Evolutionary conservation across 1,140 invertebrate species (phyloP).

Genomic region (Brachystomella parvula): DNA sequence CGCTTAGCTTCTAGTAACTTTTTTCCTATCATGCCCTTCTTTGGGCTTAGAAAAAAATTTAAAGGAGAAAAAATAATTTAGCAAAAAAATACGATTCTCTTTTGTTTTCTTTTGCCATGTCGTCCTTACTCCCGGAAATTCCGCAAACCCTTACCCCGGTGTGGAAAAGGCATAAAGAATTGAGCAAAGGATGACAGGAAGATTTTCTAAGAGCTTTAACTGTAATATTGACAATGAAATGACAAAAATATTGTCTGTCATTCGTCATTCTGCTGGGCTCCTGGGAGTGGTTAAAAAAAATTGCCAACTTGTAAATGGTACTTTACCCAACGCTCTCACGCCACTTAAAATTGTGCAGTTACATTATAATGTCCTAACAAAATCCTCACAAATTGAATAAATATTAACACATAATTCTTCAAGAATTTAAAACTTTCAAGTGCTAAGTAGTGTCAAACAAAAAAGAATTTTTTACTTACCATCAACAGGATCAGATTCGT

Average conservation of each 20-base stretch:
- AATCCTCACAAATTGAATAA: no score
- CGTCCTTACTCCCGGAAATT: neutral
- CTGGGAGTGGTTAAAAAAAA: no score
- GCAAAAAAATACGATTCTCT: no score
- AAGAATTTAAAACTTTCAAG: neutral
- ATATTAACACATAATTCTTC: no score
- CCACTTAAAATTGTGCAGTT: no score
- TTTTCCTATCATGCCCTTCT: neutral
- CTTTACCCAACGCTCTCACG: no score
- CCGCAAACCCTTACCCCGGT: neutral
- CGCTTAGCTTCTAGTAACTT: neutral
- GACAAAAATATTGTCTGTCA: neutral
- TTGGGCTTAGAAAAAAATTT: neutral
- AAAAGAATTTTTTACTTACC: constrained; percentile 52
- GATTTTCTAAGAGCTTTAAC: neutral
- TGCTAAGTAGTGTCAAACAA: neutral
- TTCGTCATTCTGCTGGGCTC: neutral
- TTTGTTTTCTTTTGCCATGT: no score
- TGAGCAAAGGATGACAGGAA: neutral
- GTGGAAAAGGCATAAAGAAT: neutral
- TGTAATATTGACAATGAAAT: neutral
- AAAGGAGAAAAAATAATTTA: no score
- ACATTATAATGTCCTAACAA: no score
- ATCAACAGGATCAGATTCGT: constrained; percentile 74
- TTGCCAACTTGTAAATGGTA: no score